Percentiles rank a stretch among this genome's conserved stretches.
phyloP scores from a whole-genome alignment of 2,888 invertebrate genomes.

The Chelonus formosanus region DNA sequence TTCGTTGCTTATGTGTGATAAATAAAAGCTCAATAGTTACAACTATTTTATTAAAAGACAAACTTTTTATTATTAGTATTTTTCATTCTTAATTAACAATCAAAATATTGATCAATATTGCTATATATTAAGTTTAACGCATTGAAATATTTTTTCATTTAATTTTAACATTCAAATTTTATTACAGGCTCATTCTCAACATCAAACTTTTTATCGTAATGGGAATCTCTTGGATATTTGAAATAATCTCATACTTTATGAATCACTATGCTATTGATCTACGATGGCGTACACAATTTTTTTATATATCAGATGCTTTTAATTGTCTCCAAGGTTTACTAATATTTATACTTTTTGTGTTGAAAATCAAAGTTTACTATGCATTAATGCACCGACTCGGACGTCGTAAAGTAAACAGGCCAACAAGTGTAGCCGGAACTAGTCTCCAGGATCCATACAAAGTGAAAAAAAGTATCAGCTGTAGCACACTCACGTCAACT shows the following conservation, averaged over 20 bases:
- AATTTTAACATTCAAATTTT: too few species aligned
- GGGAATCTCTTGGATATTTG: slow-evolving; percentile 80
- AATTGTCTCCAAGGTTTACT: slow-evolving; percentile 78
- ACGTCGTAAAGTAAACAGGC: slow-evolving; percentile 2
- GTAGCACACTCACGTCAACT: slow-evolving; percentile 53
- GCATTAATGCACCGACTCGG: slow-evolving; percentile 69
- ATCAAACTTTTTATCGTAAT: slow-evolving; percentile 81
- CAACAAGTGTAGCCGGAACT: slow-evolving; percentile 35
- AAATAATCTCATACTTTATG: slow-evolving; percentile 71
- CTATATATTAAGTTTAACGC: too few species aligned
- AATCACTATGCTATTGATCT: slow-evolving; percentile 60
- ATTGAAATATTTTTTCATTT: too few species aligned
- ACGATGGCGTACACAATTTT: slow-evolving; percentile 46
- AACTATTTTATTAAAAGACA: too few species aligned
- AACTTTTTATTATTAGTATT: too few species aligned
- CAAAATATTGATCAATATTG: too few species aligned
- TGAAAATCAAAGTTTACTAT: slow-evolving; percentile 74
- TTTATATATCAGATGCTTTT: slow-evolving; percentile 71
- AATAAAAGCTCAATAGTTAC: too few species aligned
- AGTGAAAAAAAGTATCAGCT: slow-evolving; percentile 51
- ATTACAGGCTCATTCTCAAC: slow-evolving; percentile 73
- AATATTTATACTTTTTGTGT: slow-evolving; percentile 77
- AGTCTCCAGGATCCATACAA: slow-evolving; percentile 49
- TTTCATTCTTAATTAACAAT: too few species aligned
- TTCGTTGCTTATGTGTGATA: too few species aligned